A percentile compares a stretch with the other conserved stretches of the same genome.
Conservation (phyloP, 2,888 invertebrate species). For the Lithosia quadra region DNA sequence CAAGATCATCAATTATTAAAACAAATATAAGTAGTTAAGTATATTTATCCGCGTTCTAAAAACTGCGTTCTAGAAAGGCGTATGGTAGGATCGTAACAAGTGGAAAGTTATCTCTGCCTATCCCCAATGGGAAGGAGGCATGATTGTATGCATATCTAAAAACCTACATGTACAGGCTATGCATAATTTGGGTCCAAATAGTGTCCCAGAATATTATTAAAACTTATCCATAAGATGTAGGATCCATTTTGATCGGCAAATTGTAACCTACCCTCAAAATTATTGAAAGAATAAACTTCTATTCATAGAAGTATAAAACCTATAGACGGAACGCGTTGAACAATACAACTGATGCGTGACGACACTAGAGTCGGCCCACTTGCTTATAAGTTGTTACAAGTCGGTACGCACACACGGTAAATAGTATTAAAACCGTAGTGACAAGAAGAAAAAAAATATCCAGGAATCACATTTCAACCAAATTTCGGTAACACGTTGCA, state of each 20-base stretch:
- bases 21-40: not conserved
- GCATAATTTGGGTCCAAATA: not conserved
- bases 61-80: not conserved
- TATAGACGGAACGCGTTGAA: no score
- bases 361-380: no score
- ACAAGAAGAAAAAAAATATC: no score
- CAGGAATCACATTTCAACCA: no score
- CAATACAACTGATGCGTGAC: no score
- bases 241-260: not conserved
- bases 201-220: not conserved
- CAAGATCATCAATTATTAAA: not conserved
- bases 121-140: not conserved
- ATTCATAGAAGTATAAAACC: no score
- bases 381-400: no score
- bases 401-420: no score
- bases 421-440: no score
- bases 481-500: no score
- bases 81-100: not conserved
- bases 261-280: not conserved
- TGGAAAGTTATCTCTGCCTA: not conserved
- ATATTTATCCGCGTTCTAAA: not conserved
- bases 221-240: not conserved
- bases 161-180: not conserved
- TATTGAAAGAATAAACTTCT: no score
- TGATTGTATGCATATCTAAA: not conserved